Conservation (phyloP, 1,140 invertebrate genomes). For the Cotesia typhae region DNA sequence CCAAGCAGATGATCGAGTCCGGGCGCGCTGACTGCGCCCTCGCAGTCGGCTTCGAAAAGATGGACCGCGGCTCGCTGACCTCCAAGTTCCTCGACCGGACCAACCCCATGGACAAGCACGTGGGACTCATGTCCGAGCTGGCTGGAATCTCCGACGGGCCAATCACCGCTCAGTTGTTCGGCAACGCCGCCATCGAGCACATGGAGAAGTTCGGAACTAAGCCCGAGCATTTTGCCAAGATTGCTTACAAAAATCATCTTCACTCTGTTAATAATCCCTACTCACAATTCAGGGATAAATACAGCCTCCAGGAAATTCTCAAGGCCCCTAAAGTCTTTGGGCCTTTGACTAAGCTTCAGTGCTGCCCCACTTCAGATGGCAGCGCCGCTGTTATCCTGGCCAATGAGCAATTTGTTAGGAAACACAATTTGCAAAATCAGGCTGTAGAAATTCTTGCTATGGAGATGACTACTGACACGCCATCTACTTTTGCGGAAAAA, state of each 20-base stretch:
- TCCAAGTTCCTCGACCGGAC: conserved; percentile 86
- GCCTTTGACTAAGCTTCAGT: conserved; percentile 93
- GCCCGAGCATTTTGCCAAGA: conserved; percentile 93
- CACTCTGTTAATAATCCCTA: conserved; percentile 97
- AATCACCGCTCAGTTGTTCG: conserved; percentile 94
- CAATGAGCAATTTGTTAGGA: conserved; percentile 89
- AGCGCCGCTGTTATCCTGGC: conserved; percentile 90
- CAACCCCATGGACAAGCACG: conserved; percentile 93
- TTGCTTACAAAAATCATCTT: conserved; percentile 97
- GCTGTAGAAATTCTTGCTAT: conserved; percentile 96
- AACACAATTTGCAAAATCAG: conserved; percentile 80
- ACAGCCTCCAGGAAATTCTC: conserved; percentile 88
- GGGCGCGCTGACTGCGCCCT: conserved; percentile 87
- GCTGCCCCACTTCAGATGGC: conserved; percentile 97
- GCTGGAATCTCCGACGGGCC: conserved; percentile 78
- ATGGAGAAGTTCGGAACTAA: conserved; percentile 97
- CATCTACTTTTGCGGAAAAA: conserved; percentile 83
- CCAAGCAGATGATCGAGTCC: conserved; percentile 89
- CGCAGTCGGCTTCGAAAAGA: conserved; percentile 97
- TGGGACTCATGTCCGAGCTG: conserved; percentile 84
- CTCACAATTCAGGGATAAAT: conserved; percentile 92
- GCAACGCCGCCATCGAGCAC: conserved; percentile 94
- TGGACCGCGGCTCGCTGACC: conserved; percentile 90
- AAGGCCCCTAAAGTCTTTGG: conserved; percentile 86
- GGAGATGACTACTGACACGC: conserved; percentile 94